phyloP scores from a whole-genome alignment of 2,797 vertebrate genomes.

The Hozukius guyotensis region DNA sequence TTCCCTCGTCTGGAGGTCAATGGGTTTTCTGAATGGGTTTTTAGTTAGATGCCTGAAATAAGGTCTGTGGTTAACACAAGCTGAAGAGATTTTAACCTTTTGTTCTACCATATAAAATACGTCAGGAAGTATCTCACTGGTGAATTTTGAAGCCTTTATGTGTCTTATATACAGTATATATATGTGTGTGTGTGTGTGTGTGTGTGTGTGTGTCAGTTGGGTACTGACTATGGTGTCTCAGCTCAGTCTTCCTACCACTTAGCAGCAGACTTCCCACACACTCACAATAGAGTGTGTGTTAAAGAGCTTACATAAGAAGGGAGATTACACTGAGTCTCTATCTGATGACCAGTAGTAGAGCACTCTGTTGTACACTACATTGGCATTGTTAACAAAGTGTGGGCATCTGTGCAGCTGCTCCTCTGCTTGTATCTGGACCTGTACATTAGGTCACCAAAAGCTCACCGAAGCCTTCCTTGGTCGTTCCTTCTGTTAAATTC shows the following conservation, averaged over 20 bases:
- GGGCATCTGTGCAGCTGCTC: not conserved
- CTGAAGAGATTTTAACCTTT: too few relatives aligned
- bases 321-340: not conserved
- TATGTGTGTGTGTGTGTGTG: not conserved
- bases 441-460: too few relatives aligned
- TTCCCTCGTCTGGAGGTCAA: too few relatives aligned
- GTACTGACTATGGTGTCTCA: not conserved
- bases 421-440: not conserved
- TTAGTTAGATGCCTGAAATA: too few relatives aligned
- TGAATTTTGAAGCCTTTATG: too few relatives aligned
- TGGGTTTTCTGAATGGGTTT: too few relatives aligned
- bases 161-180: too few relatives aligned
- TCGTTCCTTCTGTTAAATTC: too few relatives aligned
- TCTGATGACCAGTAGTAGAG: not conserved
- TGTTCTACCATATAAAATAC: too few relatives aligned
- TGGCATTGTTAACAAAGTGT: not conserved
- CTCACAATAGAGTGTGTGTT: conserved; percentile 30
- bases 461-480: not conserved
- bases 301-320: conserved; percentile 21
- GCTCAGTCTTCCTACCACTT: not conserved
- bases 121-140: too few relatives aligned
- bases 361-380: not conserved
- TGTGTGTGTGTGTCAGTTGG: not conserved
- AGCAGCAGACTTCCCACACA: conserved; percentile 19
- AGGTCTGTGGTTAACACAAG: too few relatives aligned